Conservation (phyloP, 2,113 vertebrate genomes). For the Nyctereutes procyonoides region DNA sequence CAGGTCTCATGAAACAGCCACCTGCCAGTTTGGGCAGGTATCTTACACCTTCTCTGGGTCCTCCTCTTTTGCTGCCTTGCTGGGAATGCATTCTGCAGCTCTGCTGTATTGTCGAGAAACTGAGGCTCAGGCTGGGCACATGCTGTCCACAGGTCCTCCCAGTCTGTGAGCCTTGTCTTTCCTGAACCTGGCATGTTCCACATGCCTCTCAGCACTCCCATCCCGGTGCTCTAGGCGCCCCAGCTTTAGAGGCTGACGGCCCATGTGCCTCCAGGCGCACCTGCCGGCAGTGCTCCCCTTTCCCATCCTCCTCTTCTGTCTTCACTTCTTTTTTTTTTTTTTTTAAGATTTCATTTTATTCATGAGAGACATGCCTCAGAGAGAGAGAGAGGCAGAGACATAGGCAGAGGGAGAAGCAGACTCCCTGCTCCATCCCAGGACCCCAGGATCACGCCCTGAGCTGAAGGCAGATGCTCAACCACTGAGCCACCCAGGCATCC, state of each 20-base stretch:
- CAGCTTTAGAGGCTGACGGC: not conserved
- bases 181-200: fast-evolving
- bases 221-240: not conserved
- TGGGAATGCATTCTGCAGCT: not conserved
- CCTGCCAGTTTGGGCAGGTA: too few species aligned
- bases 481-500: too few species aligned
- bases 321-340: not conserved
- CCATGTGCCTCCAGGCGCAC: not conserved
- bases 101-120: fast-evolving
- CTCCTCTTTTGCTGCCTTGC: not conserved
- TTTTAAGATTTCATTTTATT: too few species aligned
- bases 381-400: too few species aligned
- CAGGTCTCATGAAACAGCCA: too few species aligned
- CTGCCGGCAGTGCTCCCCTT: fast-evolving
- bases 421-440: too few species aligned
- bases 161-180: fast-evolving
- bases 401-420: too few species aligned
- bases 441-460: too few species aligned
- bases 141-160: not conserved
- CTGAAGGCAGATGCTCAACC: too few species aligned
- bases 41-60: not conserved
- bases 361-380: too few species aligned
- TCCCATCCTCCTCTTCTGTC: not conserved
- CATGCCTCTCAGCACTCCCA: fast-evolving
- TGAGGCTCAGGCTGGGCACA: fast-evolving